These are phyloP conservation scores for Autographa gamma DNA, from an alignment of 2,888 invertebrate species.

Conservation along the genomic window DNA sequence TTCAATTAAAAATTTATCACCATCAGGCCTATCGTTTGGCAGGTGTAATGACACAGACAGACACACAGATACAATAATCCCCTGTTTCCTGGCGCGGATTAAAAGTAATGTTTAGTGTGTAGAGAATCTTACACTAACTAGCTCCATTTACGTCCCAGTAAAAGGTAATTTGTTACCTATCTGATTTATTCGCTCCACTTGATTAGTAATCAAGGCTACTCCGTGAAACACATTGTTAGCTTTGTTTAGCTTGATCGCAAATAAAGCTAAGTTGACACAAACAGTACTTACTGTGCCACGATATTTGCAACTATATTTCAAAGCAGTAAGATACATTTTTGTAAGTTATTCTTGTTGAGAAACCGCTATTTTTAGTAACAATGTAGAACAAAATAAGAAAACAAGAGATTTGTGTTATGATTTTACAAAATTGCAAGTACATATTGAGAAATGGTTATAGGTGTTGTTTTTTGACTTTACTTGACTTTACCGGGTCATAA, in stretches of 20 bases:
- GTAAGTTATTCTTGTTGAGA: not conserved
- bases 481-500: not conserved
- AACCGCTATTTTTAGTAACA: not conserved
- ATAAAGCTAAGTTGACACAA: conserved; percentile 9
- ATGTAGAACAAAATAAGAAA: not conserved
- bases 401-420: not conserved
- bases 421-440: not conserved
- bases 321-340: not conserved
- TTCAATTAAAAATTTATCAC: no score
- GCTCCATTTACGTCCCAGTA: conserved; percentile 28
- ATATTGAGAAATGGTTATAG: conserved; percentile 2
- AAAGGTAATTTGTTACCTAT: conserved; percentile 46
- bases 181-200: conserved; percentile 47
- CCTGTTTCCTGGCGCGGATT: not conserved
- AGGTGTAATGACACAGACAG: no score
- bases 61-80: not conserved
- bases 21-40: no score
- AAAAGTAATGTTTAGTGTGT: conserved; percentile 30
- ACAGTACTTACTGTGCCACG: not conserved
- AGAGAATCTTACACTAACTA: conserved; percentile 32
- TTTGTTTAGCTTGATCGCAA: not conserved
- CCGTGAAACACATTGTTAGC: conserved; percentile 25
- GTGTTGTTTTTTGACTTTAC: not conserved
- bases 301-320: not conserved
- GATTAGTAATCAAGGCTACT: conserved; percentile 43